A percentile compares a stretch with the other conserved stretches of the same genome.
Conservation (phyloP, 2,797 vertebrate species). For the Anolis apletophallus region DNA sequence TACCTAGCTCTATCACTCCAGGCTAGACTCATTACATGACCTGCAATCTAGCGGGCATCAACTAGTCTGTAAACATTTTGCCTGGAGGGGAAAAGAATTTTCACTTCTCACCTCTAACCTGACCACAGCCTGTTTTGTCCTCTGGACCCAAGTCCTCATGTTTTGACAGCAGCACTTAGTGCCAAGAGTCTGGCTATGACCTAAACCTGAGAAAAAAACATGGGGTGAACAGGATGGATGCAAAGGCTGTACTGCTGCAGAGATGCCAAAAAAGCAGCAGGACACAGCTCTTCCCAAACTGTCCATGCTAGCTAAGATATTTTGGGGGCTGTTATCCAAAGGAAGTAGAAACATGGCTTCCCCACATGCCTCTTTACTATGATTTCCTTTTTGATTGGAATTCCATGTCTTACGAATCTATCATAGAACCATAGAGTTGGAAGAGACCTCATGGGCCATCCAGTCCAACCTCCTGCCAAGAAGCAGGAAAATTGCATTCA, state of each 20-base stretch:
- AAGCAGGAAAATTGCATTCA: too few relatives aligned
- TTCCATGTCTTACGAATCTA: not conserved
- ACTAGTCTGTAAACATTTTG: not conserved
- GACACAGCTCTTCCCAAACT: not conserved
- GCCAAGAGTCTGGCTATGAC: not conserved
- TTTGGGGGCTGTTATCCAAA: too few relatives aligned
- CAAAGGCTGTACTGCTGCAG: not conserved
- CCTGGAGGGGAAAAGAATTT: conserved; percentile 38
- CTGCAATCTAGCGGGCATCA: conserved; percentile 15
- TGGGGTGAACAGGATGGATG: too few relatives aligned
- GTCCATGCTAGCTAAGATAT: too few relatives aligned
- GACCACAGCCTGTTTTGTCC: not conserved
- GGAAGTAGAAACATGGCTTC: not conserved
- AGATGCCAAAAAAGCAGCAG: not conserved
- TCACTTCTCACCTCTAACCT: not conserved
- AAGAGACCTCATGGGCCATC: too few relatives aligned
- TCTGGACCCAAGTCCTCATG: not conserved
- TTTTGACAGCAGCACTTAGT: not conserved
- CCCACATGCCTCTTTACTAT: too few relatives aligned
- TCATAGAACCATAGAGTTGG: too few relatives aligned
- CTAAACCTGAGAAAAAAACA: not conserved
- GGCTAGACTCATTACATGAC: conserved; percentile 8
- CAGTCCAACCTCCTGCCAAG: too few relatives aligned
- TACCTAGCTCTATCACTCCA: not conserved
- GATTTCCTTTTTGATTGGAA: not conserved